Conservation (phyloP, 2,888 invertebrate genomes). For the Taenaris catops region DNA sequence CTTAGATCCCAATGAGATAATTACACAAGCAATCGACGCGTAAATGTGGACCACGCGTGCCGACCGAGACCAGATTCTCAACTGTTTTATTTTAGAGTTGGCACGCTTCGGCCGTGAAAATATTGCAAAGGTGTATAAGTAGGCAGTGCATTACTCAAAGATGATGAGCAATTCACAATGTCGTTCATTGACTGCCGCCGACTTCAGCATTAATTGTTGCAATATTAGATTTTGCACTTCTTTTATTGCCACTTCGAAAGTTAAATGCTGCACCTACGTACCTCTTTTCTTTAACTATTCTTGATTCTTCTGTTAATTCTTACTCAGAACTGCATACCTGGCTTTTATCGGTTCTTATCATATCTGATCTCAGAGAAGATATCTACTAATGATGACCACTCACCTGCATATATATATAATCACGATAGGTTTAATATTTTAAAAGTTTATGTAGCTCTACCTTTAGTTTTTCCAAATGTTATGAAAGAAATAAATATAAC, state of each 20-base stretch:
- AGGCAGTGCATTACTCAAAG: slow-evolving; percentile 40
- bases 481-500: no score
- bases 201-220: slow-evolving; percentile 15
- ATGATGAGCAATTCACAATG: slow-evolving; percentile 51
- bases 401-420: no score
- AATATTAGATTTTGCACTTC: slow-evolving; percentile 13
- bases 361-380: no score
- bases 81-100: slow-evolving; percentile 75
- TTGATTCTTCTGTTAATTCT: no score
- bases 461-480: no score
- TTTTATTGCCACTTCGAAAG: slow-evolving; percentile 1
- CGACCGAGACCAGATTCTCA: slow-evolving; percentile 55
- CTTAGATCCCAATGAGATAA: slow-evolving; percentile 31
- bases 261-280: no score
- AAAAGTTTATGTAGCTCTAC: no score
- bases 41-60: slow-evolving; percentile 45
- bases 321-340: no score
- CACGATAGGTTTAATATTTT: no score
- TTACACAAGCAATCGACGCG: slow-evolving; percentile 43
- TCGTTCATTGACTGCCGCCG: slow-evolving; percentile 52
- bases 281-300: no score
- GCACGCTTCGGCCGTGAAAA: slow-evolving; percentile 65
- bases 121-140: slow-evolving; percentile 47
- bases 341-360: no score
- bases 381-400: no score